Evolutionary conservation across 2,113 vertebrate genomes (phyloP), one percentile per base, ranked within the genome.

Genomic region (Lathamus discolor): DNA sequence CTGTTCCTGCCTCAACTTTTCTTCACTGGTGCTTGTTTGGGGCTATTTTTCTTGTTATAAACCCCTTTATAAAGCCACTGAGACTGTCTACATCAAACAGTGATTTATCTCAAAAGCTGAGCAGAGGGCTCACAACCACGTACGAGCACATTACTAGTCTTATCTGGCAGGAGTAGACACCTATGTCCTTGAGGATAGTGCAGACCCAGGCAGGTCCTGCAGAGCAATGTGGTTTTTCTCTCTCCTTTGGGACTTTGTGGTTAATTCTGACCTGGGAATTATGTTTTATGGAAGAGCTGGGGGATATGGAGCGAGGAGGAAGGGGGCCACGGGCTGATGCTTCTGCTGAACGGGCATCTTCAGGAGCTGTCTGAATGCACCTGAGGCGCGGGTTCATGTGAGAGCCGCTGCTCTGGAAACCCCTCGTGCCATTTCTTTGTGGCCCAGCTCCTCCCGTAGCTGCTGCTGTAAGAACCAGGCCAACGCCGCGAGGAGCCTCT

Each of bases 351-450:
- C 19, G 31, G 24, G 41, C 63, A 37, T 57, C 67, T 39, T 70
- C 55, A 78, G 41, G 54, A 55, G 54, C 5, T 55, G 31, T 33
- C 54, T 55, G 54, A 33, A 22, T 17, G 67, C 11, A 2, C 41
- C 59, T 16, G 72, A 68, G 67, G 44, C 0, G 1, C 52, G 35
- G 51, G 41, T 17, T 79, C 1, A 3, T 17, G 11, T 2, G 25
- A 49, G 29, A 43, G 46, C 35, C 86, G 10, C 57, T 31, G 37
- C 18, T 61, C 90, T 86, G 82, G 77, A 93, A 93, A 80, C 59
- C 86, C 73, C 37, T 87, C 72, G 62, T 31, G 8, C 68, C 67
- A 80, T 72, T 66, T 70, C 92, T 75, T 44, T 59, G 82, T 76
- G 52, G 76, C 64, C 54, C 69, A 28, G 43, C 59, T 83, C 90